Percentiles rank a stretch among this genome's conserved stretches.
Conservation (phyloP, 1,140 invertebrate genomes). For the Drosophila novamexicana region DNA sequence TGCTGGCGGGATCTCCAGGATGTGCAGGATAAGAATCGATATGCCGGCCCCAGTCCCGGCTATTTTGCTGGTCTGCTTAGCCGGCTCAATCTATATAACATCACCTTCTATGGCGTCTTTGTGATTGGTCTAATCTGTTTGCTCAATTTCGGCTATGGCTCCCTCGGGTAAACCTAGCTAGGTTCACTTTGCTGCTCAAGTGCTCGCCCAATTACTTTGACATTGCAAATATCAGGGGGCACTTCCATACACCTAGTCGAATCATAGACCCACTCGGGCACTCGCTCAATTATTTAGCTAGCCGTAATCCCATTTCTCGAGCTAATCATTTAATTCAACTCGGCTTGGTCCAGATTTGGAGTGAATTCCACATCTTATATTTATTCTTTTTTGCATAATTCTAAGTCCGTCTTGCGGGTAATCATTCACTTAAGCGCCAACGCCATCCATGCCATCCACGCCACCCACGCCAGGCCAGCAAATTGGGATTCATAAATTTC, state of each 20-base stretch:
- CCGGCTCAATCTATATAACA: slow-evolving; percentile 70
- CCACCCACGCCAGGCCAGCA: slow-evolving; percentile 57
- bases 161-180: neutral
- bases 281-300: neutral
- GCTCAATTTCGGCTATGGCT: slow-evolving; percentile 46
- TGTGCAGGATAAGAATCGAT: slow-evolving; percentile 31
- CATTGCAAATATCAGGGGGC: slow-evolving; percentile 25
- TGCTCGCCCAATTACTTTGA: slow-evolving; percentile 35
- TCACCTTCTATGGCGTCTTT: slow-evolving; percentile 64
- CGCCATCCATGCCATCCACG: neutral
- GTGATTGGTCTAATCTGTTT: slow-evolving; percentile 56
- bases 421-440: slow-evolving; percentile 73
- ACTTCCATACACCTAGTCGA: slow-evolving; percentile 18
- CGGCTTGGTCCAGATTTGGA: slow-evolving; percentile 17
- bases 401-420: slow-evolving; percentile 56
- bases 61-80: slow-evolving; percentile 45
- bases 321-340: slow-evolving; percentile 16
- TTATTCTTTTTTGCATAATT: slow-evolving; percentile 64
- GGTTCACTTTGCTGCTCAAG: neutral
- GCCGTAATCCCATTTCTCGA: neutral
- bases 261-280: neutral
- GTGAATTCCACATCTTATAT: slow-evolving; percentile 2
- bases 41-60: neutral
- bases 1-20: slow-evolving; percentile 67
- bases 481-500: slow-evolving; percentile 59